Conservation (phyloP, 2,888 invertebrate genomes). For the Quadriops clusia region DNA sequence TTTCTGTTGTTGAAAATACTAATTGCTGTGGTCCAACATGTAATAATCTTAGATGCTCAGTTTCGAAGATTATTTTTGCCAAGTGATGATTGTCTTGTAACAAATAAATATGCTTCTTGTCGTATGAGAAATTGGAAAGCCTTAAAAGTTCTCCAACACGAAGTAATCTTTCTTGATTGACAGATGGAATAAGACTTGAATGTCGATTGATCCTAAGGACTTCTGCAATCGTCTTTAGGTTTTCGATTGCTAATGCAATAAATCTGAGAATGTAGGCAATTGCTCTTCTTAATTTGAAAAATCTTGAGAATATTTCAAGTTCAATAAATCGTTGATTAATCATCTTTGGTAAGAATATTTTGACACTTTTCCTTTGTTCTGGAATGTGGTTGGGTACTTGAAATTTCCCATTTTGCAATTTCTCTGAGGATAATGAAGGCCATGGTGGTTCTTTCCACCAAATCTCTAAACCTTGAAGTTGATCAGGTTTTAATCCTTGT, state of each 20-base stretch:
- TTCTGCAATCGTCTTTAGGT: background rate
- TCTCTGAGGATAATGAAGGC: too few species aligned
- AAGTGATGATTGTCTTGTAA: slow-evolving; percentile 10
- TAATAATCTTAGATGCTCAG: slow-evolving; percentile 12
- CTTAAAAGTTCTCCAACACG: slow-evolving; percentile 16
- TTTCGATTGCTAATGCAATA: background rate
- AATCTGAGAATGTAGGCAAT: slow-evolving; percentile 8
- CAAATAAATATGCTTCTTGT: slow-evolving; percentile 14
- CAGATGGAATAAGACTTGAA: slow-evolving; percentile 8
- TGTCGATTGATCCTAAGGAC: slow-evolving; percentile 3
- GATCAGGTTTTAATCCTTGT: too few species aligned
- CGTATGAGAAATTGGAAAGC: slow-evolving; percentile 9
- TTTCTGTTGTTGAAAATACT: slow-evolving; percentile 14
- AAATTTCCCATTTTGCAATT: too few species aligned
- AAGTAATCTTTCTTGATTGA: slow-evolving; percentile 13
- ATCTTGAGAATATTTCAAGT: slow-evolving; percentile 11
- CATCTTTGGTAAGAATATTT: slow-evolving; percentile 19
- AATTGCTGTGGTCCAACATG: slow-evolving; percentile 15
- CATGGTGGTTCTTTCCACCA: too few species aligned
- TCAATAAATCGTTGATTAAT: slow-evolving; percentile 21
- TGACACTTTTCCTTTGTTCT: background rate
- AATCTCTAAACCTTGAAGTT: too few species aligned
- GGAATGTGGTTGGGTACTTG: too few species aligned
- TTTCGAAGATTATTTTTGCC: slow-evolving; percentile 11
- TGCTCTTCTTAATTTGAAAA: slow-evolving; percentile 1